Evolutionary conservation across 2,113 vertebrate genomes (phyloP).

Genomic region (Notothenia coriiceps): DNA sequence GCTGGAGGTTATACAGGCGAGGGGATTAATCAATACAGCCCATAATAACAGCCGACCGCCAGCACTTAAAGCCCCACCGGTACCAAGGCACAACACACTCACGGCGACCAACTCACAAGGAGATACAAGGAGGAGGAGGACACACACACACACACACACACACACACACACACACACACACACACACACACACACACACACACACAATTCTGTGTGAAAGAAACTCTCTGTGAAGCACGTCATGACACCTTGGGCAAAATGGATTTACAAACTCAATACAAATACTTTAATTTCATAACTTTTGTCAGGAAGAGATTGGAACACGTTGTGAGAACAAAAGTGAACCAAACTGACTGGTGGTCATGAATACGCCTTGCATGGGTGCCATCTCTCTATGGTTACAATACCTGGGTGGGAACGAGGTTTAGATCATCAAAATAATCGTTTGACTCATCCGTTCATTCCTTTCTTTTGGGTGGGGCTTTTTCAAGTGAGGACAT

Average conservation of each 20-base stretch:
- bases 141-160: conserved; percentile 2
- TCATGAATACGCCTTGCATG: not conserved
- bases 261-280: not conserved
- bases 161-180: conserved; percentile 27
- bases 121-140: too few species aligned
- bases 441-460: not conserved
- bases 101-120: conserved; percentile 18
- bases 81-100: conserved; percentile 49
- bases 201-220: conserved; percentile 24
- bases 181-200: too few species aligned
- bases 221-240: not conserved
- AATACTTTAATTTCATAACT: conserved; percentile 3
- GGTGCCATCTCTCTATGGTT: too few species aligned
- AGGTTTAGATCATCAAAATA: not conserved
- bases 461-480: not conserved
- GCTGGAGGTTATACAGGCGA: conserved; percentile 89
- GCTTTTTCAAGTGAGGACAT: not conserved
- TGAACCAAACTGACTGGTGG: conserved; percentile 9
- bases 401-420: not conserved
- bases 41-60: conserved; percentile 86
- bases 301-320: conserved; percentile 6
- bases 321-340: conserved; percentile 29
- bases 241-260: conserved; percentile 22
- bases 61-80: conserved; percentile 86
- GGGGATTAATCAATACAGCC: conserved; percentile 91